These are phyloP conservation scores for Telmatherina bonti DNA, from an alignment of 2,797 vertebrate species.

Conservation along the genomic window DNA sequence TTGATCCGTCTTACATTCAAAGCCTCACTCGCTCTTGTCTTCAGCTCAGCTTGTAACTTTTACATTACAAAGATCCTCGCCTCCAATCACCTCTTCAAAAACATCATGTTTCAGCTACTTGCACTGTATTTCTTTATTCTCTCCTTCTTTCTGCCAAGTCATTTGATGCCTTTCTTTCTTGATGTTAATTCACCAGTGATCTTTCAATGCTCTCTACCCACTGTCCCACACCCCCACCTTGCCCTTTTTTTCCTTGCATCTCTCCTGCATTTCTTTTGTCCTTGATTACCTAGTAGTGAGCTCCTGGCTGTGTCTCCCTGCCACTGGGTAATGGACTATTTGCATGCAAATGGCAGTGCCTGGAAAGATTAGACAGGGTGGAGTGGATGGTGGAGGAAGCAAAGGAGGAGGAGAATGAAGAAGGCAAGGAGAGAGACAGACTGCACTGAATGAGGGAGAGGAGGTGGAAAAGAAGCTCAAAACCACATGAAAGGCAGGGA, in stretches of 20 bases:
- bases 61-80: conserved; percentile 70
- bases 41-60: conserved; percentile 70
- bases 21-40: conserved; percentile 59
- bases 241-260: conserved; percentile 47
- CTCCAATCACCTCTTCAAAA: conserved; percentile 69
- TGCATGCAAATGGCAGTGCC: conserved; percentile 85
- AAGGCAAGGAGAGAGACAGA: conserved; percentile 67
- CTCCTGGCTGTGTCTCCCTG: conserved; percentile 80
- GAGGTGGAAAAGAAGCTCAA: conserved; percentile 63
- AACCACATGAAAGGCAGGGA: conserved; percentile 70
- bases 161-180: conserved; percentile 61
- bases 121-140: conserved; percentile 38
- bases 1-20: conserved; percentile 63
- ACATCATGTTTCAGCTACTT: conserved; percentile 44
- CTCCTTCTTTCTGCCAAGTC: conserved; percentile 47
- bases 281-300: conserved; percentile 84
- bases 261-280: conserved; percentile 80
- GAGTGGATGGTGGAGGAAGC: conserved; percentile 75
- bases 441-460: conserved; percentile 69
- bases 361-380: conserved; percentile 83
- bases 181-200: conserved; percentile 78
- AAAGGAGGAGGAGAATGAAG: conserved; percentile 59
- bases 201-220: conserved; percentile 50
- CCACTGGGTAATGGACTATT: conserved; percentile 85
- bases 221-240: conserved; percentile 37